These are phyloP conservation scores for Chamaetylas fuelleborni DNA, from an alignment of 2,113 vertebrate species.

Conservation along the genomic window DNA sequence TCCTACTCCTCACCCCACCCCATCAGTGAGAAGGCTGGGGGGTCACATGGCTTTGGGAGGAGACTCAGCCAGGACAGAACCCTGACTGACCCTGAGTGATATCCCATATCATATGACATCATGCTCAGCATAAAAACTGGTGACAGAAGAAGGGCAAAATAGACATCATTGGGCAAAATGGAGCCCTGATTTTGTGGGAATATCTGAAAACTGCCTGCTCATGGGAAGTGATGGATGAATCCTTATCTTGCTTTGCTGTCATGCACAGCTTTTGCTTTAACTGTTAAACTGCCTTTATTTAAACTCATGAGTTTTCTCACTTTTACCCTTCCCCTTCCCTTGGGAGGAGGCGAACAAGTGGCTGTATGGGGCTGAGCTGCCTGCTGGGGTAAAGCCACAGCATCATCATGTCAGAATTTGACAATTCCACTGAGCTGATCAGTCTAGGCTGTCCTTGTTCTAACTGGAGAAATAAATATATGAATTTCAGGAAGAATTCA, in stretches of 20 bases:
- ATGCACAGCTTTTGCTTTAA: neutral
- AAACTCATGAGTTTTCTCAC: neutral
- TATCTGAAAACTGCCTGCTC: neutral
- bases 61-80: neutral
- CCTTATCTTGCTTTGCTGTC: neutral
- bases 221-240: neutral
- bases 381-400: neutral
- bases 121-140: neutral
- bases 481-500: neutral
- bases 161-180: accelerated
- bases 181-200: neutral
- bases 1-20: neutral
- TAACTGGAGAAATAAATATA: neutral
- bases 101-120: no score
- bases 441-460: neutral
- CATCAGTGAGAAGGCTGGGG: accelerated
- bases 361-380: neutral
- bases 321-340: neutral
- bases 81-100: neutral
- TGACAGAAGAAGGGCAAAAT: neutral
- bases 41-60: accelerated
- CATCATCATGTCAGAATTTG: accelerated
- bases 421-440: neutral
- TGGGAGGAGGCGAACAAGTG: neutral
- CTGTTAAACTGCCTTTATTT: neutral